Conservation (phyloP, 2,888 invertebrate genomes). For the Plebejus melissa region DNA sequence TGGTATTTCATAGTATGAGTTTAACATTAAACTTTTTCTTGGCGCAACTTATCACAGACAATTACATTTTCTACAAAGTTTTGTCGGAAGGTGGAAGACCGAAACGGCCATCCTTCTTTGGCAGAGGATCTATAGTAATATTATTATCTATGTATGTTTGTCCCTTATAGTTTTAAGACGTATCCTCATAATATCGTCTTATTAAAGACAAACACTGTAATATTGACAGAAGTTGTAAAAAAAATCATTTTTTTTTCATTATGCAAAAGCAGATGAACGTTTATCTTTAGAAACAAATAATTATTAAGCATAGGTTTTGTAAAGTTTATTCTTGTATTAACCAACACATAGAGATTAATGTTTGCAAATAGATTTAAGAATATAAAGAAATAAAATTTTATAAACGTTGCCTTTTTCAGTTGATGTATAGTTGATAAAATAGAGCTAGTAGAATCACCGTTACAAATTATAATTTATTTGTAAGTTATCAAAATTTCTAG, state of each 20-base stretch:
- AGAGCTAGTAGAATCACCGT: background rate
- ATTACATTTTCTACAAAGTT: background rate
- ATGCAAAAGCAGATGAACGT: background rate
- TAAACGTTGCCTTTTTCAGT: slow-evolving; percentile 12
- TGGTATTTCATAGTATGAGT: background rate
- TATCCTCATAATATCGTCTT: background rate
- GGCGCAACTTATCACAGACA: background rate
- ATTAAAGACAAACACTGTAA: no score
- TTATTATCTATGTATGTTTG: background rate
- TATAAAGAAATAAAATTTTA: background rate
- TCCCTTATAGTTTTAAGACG: background rate
- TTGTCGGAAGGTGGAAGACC: background rate
- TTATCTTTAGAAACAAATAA: slow-evolving; percentile 13
- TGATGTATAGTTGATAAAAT: background rate
- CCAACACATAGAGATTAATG: background rate
- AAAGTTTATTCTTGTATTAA: slow-evolving; percentile 25
- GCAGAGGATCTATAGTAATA: background rate
- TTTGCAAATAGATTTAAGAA: slow-evolving; percentile 17
- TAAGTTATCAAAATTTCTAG: background rate
- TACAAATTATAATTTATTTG: background rate
- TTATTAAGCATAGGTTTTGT: slow-evolving; percentile 20
- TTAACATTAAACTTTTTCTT: background rate
- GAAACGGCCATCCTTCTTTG: background rate
- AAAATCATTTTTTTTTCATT: background rate
- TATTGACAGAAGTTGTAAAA: no score